Conservation (phyloP, 2,113 vertebrate species). For the Nettapus auritus region DNA sequence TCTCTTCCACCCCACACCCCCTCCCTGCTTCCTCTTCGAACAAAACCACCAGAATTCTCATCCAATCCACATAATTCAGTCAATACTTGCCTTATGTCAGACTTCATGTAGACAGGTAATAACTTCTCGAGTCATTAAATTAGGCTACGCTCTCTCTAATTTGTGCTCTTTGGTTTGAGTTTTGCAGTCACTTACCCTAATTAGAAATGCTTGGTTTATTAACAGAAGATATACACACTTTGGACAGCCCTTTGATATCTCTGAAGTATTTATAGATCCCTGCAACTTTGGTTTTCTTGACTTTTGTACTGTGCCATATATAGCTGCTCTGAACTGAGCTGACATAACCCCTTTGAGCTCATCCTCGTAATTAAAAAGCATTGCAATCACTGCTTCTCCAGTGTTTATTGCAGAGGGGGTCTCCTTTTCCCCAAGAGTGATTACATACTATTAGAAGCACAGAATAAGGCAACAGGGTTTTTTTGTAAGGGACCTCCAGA, state of each 20-base stretch:
- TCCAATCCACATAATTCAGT: constrained; percentile 43
- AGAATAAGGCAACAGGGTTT: accelerated
- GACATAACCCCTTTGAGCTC: background rate
- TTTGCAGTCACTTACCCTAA: constrained; percentile 47
- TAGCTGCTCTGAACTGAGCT: background rate
- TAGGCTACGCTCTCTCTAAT: constrained; percentile 42
- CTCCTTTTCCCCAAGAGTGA: background rate
- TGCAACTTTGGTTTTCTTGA: background rate
- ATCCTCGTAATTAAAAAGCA: background rate
- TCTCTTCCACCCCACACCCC: background rate
- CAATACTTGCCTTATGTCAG: constrained; percentile 37
- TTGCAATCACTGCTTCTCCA: background rate
- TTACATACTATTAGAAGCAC: background rate
- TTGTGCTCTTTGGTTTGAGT: constrained; percentile 40
- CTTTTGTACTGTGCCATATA: background rate
- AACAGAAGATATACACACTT: background rate
- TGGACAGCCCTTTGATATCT: background rate
- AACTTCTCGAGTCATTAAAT: constrained; percentile 62
- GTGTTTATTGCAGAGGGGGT: background rate
- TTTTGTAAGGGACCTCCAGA: background rate
- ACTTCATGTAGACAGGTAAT: constrained; percentile 26
- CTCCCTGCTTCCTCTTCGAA: constrained; percentile 3
- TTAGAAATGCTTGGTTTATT: constrained; percentile 28
- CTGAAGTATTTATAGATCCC: background rate
- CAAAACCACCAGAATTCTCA: background rate